These are phyloP conservation scores for Octonoba sinensis DNA, from an alignment of 2,888 invertebrate genomes.

Conservation along the genomic window DNA sequence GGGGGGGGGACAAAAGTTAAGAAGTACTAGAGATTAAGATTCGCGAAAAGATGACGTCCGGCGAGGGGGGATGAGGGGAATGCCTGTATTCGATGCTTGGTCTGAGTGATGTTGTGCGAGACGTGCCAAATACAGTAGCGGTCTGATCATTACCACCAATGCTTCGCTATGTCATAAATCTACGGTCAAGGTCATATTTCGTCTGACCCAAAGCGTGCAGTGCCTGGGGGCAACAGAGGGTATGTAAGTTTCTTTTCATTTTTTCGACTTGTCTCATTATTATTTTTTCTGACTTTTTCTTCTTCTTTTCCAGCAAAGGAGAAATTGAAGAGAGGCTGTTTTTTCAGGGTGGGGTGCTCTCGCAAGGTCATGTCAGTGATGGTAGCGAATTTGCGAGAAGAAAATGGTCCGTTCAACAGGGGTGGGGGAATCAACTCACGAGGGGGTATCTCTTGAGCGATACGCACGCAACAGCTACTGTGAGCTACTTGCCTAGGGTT, in stretches of 20 bases:
- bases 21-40: conserved; percentile 35
- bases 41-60: conserved; percentile 8
- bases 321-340: conserved; percentile 33
- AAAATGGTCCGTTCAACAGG: conserved; percentile 12
- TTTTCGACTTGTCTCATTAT: conserved; percentile 51
- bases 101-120: conserved; percentile 37
- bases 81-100: background rate
- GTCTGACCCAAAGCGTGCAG: conserved; percentile 62
- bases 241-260: conserved; percentile 25
- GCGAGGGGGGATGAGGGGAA: background rate
- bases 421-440: background rate
- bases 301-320: conserved; percentile 1
- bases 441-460: background rate
- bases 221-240: conserved; percentile 28
- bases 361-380: conserved; percentile 54
- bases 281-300: conserved; percentile 37
- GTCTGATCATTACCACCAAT: conserved; percentile 61
- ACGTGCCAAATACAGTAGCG: conserved; percentile 63
- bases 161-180: conserved; percentile 57
- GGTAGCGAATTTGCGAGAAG: conserved; percentile 34
- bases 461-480: conserved; percentile 51
- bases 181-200: conserved; percentile 60
- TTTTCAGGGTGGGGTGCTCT: conserved; percentile 45
- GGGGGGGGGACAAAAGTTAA: conserved; percentile 19
- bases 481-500: conserved; percentile 49